Evolutionary conservation across 2,113 vertebrate species (phyloP).

Genomic region (Gila orcuttii): DNA sequence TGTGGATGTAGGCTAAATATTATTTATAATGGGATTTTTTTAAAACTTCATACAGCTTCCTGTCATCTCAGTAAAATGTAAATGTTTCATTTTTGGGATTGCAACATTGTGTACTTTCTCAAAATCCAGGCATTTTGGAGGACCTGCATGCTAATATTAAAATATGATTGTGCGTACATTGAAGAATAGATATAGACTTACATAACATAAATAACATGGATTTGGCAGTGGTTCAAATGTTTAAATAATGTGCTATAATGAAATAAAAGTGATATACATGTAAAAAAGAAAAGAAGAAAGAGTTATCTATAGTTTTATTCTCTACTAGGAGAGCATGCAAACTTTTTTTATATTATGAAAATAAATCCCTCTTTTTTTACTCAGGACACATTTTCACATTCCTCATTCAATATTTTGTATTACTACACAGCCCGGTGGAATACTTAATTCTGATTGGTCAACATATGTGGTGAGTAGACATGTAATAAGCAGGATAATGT

Average conservation of each 20-base stretch:
- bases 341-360: background rate
- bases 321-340: background rate
- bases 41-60: background rate
- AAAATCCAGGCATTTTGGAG: background rate
- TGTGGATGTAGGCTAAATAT: background rate
- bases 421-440: background rate
- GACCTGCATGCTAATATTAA: background rate
- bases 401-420: background rate
- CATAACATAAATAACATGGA: background rate
- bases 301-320: too few species aligned
- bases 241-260: background rate
- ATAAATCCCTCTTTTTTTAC: background rate
- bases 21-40: background rate
- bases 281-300: background rate
- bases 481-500: background rate
- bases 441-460: background rate
- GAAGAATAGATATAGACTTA: background rate
- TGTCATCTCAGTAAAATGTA: background rate
- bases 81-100: background rate
- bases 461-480: background rate
- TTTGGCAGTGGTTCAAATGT: conserved; percentile 38
- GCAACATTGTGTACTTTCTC: background rate
- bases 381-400: background rate
- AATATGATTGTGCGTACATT: background rate
- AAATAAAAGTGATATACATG: background rate